phyloP scores from a whole-genome alignment of 2,888 invertebrate species.

The Melanargia galathea region DNA sequence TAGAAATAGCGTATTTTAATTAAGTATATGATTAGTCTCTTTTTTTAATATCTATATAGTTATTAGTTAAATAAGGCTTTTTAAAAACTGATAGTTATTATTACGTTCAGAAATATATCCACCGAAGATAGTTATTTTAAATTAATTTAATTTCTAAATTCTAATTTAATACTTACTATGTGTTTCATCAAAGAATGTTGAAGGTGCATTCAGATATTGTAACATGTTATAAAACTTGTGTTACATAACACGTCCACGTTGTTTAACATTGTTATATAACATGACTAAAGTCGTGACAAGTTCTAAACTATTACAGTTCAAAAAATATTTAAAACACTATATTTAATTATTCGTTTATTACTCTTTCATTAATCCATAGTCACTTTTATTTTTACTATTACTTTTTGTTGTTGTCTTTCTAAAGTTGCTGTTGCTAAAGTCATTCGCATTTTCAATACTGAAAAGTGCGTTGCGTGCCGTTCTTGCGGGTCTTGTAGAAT shows the following conservation, averaged over 20 bases:
- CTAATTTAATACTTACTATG: background rate
- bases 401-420: too few species aligned
- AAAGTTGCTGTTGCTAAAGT: too few species aligned
- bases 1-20: background rate
- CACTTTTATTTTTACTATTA: too few species aligned
- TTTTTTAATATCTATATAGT: background rate
- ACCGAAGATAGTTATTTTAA: constrained; percentile 7
- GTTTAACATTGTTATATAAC: too few species aligned
- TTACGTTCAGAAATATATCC: constrained; percentile 7
- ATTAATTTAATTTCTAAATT: background rate
- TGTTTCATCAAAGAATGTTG: background rate
- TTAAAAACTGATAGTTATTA: background rate
- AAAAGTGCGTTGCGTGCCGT: too few species aligned
- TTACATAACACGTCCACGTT: constrained; percentile 1
- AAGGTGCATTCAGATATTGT: background rate
- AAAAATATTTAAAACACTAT: too few species aligned
- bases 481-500: too few species aligned
- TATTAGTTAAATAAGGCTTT: background rate
- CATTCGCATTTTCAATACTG: too few species aligned
- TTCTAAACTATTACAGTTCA: too few species aligned
- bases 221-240: background rate
- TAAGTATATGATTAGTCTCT: background rate
- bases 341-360: too few species aligned
- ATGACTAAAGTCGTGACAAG: too few species aligned
- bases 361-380: too few species aligned